Conservation (phyloP, 1,140 invertebrate genomes). For the Philotrypesis tridentata region DNA sequence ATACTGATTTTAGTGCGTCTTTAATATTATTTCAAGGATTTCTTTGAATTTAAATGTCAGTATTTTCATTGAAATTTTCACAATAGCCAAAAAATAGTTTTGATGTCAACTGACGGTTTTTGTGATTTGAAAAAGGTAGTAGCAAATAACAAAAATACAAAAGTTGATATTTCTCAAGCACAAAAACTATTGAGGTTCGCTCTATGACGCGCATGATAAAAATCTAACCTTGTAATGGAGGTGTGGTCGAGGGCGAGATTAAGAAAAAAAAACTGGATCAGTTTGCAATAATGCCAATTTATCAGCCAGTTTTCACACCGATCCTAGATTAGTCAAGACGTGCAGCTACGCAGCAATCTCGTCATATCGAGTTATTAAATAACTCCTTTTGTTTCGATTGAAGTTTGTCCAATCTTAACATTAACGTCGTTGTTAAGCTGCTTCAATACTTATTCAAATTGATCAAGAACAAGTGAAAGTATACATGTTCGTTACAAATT, state of each 20-base stretch:
- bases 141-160: neutral
- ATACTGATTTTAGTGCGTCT: too few relatives aligned
- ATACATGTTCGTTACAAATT: too few relatives aligned
- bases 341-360: neutral
- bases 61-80: too few relatives aligned
- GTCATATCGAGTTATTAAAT: constrained; percentile 29
- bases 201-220: constrained; percentile 54
- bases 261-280: constrained; percentile 45
- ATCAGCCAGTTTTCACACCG: constrained; percentile 52
- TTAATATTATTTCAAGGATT: too few relatives aligned
- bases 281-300: constrained; percentile 56
- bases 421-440: too few relatives aligned
- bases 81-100: too few relatives aligned
- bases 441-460: too few relatives aligned
- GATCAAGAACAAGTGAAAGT: too few relatives aligned
- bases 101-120: too few relatives aligned
- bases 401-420: neutral
- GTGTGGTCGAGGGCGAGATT: constrained; percentile 58
- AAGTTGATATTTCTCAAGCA: constrained; percentile 36
- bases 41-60: too few relatives aligned
- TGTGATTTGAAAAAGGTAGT: too few relatives aligned
- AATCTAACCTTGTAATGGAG: constrained; percentile 62
- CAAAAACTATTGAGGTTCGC: too few relatives aligned
- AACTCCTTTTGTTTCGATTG: neutral
- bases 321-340: constrained; percentile 39